A percentile compares a stretch with the other conserved stretches of the same genome.
Evolutionary conservation across 2,113 vertebrate species (phyloP).

Genomic region (Callipepla squamata): DNA sequence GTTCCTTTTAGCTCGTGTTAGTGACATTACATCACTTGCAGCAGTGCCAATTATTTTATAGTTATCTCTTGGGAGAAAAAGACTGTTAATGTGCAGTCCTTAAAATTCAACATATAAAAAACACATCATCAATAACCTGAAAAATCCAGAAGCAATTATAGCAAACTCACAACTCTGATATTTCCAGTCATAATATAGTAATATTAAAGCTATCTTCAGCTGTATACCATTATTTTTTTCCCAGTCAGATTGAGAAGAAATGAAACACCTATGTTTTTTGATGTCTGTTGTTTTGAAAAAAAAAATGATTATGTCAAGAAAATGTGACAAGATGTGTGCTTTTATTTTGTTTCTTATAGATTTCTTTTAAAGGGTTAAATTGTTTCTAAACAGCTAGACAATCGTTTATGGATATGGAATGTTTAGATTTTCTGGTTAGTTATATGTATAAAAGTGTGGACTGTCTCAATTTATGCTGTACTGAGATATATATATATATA

Average conservation of each 20-base stretch:
- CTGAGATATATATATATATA: neutral
- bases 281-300: neutral
- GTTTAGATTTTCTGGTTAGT: neutral
- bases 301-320: neutral
- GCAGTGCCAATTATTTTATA: neutral
- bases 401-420: neutral
- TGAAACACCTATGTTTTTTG: neutral
- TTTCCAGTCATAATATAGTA: neutral
- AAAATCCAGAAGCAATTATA: neutral
- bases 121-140: neutral
- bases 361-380: neutral
- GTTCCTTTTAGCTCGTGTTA: neutral
- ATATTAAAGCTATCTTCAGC: neutral
- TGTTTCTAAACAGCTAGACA: neutral
- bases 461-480: neutral
- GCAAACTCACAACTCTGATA: neutral
- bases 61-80: neutral
- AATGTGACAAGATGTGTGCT: neutral
- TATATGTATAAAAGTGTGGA: neutral
- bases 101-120: neutral
- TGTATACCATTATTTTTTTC: neutral
- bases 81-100: neutral
- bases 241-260: neutral
- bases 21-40: neutral
- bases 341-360: neutral